These are phyloP conservation scores for Ornithoptera priamus DNA, from an alignment of 2,888 invertebrate genomes.

Conservation along the genomic window DNA sequence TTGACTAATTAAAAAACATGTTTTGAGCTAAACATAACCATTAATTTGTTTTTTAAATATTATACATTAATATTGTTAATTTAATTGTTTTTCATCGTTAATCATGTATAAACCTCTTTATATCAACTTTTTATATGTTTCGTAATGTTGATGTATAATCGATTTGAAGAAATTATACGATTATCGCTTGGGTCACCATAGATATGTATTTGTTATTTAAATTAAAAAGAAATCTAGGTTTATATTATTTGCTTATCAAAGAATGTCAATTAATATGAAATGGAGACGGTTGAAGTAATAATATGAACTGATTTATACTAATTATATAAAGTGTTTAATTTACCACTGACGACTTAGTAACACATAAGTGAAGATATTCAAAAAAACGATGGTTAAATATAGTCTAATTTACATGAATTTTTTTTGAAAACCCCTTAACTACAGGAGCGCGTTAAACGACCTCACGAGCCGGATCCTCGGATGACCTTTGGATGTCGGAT, in stretches of 20 bases:
- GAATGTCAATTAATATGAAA: not conserved
- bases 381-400: not conserved
- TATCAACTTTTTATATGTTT: too few relatives aligned
- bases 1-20: too few relatives aligned
- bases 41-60: too few relatives aligned
- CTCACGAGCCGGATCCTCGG: slow-evolving; percentile 59
- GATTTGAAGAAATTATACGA: too few relatives aligned
- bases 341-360: not conserved
- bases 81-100: too few relatives aligned
- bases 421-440: slow-evolving; percentile 37
- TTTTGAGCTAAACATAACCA: too few relatives aligned
- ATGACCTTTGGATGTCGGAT: slow-evolving; percentile 56
- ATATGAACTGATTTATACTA: not conserved
- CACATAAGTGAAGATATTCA: not conserved
- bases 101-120: too few relatives aligned
- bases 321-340: not conserved
- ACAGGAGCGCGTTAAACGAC: slow-evolving; percentile 51
- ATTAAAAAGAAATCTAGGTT: not conserved
- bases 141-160: too few relatives aligned
- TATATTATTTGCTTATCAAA: not conserved
- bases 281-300: not conserved
- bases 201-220: too few relatives aligned
- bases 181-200: too few relatives aligned
- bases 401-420: slow-evolving; percentile 22
- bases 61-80: too few relatives aligned